Evolutionary conservation across 2,113 vertebrate species (phyloP).

Genomic region (Triplophysa siluroides): DNA sequence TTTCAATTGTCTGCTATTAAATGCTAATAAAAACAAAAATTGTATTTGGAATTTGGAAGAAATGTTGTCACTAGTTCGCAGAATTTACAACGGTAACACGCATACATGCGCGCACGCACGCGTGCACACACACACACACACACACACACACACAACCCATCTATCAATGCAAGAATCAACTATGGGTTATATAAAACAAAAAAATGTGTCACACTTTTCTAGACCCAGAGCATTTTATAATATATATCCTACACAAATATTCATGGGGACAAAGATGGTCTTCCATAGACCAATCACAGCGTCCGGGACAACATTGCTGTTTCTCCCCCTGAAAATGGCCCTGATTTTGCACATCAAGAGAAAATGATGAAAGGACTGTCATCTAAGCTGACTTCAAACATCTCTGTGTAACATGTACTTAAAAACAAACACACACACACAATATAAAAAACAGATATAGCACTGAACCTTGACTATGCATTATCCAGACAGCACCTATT

Average conservation of each 20-base stretch:
- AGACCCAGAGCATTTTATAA: constrained; percentile 10
- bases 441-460: background rate
- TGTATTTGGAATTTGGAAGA: too few species aligned
- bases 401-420: constrained; percentile 6
- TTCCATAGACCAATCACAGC: too few species aligned
- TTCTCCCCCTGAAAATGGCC: too few species aligned
- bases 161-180: constrained; percentile 15
- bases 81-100: too few species aligned
- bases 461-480: constrained; percentile 7
- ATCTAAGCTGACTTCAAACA: background rate
- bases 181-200: background rate
- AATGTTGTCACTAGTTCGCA: too few species aligned
- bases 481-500: background rate
- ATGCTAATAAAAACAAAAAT: too few species aligned
- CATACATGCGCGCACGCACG: background rate
- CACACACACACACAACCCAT: background rate
- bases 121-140: background rate
- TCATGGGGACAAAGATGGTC: too few species aligned
- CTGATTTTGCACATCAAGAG: background rate
- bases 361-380: constrained; percentile 1
- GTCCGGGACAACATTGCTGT: too few species aligned
- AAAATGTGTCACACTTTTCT: background rate
- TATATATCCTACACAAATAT: background rate
- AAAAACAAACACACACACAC: background rate
- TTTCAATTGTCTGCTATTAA: too few species aligned